Percentiles rank a stretch among this genome's conserved stretches.
Conservation (phyloP, 1,140 invertebrate species). For the Andricus grossulariae region DNA sequence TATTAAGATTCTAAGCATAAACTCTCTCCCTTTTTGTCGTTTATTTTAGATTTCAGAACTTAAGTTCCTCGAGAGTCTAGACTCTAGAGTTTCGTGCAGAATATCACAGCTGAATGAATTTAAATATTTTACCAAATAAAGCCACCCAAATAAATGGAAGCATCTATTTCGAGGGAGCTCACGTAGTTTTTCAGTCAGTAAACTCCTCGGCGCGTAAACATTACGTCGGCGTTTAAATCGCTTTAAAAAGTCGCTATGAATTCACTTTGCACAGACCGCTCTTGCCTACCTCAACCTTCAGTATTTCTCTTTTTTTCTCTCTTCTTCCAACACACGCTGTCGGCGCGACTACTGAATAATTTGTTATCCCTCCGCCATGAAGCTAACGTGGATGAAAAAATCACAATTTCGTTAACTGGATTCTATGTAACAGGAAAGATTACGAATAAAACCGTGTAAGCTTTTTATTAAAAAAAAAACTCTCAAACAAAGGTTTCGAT, state of each 20-base stretch:
- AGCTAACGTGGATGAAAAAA: conserved; percentile 14
- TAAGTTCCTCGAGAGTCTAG: neutral
- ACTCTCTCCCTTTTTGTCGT: no score
- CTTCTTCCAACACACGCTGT: conserved; percentile 10
- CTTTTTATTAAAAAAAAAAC: no score
- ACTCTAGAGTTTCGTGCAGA: neutral
- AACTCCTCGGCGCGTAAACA: conserved; percentile 18
- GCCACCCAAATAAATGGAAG: conserved; percentile 22
- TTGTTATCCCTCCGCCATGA: neutral
- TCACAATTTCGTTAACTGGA: conserved; percentile 9
- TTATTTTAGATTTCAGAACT: no score
- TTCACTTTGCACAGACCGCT: conserved; percentile 29
- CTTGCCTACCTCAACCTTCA: conserved; percentile 20
- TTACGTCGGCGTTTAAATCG: conserved; percentile 29
- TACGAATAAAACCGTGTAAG: neutral
- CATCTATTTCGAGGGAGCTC: conserved; percentile 20
- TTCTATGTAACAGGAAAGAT: neutral
- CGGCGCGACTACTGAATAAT: conserved; percentile 17
- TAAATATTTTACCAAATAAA: conserved; percentile 17
- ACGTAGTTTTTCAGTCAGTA: conserved; percentile 19
- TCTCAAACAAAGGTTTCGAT: no score
- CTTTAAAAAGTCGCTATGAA: conserved; percentile 31
- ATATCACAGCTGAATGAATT: conserved; percentile 10
- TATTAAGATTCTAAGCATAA: no score
- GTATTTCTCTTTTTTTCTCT: neutral